Percentiles rank a stretch among this genome's conserved stretches.
Evolutionary conservation across 2,888 invertebrate genomes (phyloP).

Genomic region (Orthosia incerta): DNA sequence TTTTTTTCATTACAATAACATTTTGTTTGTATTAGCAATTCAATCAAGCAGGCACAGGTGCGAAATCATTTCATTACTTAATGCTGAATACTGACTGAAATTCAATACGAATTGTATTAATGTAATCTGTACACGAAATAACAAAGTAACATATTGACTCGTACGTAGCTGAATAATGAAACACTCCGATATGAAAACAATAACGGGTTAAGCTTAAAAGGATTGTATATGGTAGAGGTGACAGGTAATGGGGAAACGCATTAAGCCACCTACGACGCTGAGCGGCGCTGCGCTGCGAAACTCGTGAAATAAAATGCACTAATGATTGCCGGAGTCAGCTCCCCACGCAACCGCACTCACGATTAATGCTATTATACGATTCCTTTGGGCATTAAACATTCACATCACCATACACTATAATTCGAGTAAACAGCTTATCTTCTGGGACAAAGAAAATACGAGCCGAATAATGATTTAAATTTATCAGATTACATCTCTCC

Average conservation of each 20-base stretch:
- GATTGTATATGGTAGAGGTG: conserved; percentile 78
- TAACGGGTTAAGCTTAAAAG: conserved; percentile 69
- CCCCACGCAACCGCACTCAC: conserved; percentile 71
- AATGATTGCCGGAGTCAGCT: conserved; percentile 76
- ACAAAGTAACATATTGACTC: conserved; percentile 27
- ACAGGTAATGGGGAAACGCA: conserved; percentile 85
- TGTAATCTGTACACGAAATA: conserved; percentile 24
- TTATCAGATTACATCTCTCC: conserved; percentile 64
- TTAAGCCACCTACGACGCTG: conserved; percentile 77
- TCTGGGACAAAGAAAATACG: conserved; percentile 46
- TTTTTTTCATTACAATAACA: conserved; percentile 22
- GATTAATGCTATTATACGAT: conserved; percentile 72
- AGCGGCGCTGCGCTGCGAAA: conserved; percentile 65
- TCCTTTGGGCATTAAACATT: conserved; percentile 53
- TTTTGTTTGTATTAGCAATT: conserved; percentile 41
- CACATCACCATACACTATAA: conserved; percentile 46
- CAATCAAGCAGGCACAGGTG: conserved; percentile 41
- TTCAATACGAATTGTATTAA: conserved; percentile 28
- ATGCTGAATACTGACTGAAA: conserved; percentile 33
- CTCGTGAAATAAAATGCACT: conserved; percentile 83
- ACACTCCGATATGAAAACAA: conserved; percentile 67
- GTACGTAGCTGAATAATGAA: conserved; percentile 44
- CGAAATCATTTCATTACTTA: conserved; percentile 44
- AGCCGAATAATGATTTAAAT: conserved; percentile 54
- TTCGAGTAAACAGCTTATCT: conserved; percentile 45